Conservation (phyloP, 1,140 invertebrate species). For the Fragariocoptes setiger region DNA sequence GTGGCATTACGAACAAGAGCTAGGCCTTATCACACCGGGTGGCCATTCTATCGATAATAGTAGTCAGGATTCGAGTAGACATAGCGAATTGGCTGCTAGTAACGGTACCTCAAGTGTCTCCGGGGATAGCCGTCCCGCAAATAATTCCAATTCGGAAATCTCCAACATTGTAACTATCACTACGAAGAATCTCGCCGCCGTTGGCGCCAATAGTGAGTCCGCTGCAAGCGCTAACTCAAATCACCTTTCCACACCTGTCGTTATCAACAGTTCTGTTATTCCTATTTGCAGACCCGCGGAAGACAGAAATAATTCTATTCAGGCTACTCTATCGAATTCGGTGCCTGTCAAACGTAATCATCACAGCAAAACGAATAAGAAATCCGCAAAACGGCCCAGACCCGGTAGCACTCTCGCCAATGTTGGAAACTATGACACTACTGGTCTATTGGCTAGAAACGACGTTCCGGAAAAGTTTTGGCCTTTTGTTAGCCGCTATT, state of each 20-base stretch:
- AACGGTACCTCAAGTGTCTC: not conserved
- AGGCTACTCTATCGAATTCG: not conserved
- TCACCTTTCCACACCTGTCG: too few species aligned
- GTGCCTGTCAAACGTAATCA: not conserved
- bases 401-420: too few species aligned
- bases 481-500: slow-evolving; percentile 70
- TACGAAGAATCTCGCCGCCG: not conserved
- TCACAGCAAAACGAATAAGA: not conserved
- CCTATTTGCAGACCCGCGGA: not conserved
- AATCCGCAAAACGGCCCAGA: not conserved
- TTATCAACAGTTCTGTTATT: not conserved
- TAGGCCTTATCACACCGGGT: slow-evolving; percentile 14
- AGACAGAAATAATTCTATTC: not conserved
- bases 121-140: not conserved
- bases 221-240: too few species aligned
- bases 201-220: too few species aligned
- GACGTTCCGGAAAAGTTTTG: slow-evolving; percentile 82
- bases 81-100: not conserved
- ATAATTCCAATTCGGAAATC: not conserved
- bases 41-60: slow-evolving; percentile 8
- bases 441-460: slow-evolving; percentile 20
- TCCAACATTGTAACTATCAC: not conserved
- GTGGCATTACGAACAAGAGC: slow-evolving; percentile 37
- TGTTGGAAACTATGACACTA: too few species aligned
- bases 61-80: not conserved